Conservation (phyloP, 2,113 vertebrate genomes). For the Paracyprichromis sp. region DNA sequence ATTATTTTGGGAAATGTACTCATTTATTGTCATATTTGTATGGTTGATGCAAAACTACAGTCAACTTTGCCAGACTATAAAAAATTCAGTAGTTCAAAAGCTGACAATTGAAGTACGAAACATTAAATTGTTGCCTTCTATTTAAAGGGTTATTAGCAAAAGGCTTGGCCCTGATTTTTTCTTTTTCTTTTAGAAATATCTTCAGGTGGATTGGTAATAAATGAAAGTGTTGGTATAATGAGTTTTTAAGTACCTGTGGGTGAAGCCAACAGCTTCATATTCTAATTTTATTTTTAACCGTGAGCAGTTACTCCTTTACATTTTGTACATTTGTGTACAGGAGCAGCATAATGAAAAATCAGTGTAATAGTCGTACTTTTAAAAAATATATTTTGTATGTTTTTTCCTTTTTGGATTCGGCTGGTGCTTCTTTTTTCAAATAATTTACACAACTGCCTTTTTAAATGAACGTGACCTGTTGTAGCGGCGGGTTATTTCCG, state of each 20-base stretch:
- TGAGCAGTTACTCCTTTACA: not conserved
- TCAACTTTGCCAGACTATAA: not conserved
- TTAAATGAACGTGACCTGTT: not conserved
- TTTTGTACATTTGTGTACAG: not conserved
- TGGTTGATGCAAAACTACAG: not conserved
- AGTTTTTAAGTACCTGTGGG: not conserved
- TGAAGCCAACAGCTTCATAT: not conserved
- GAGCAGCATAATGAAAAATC: not conserved
- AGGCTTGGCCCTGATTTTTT: not conserved
- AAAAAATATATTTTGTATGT: not conserved
- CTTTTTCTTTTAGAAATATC: not conserved
- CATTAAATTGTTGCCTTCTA: not conserved
- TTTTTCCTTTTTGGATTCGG: not conserved
- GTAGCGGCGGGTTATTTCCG: not conserved
- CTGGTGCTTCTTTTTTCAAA: accelerated
- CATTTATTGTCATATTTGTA: not conserved
- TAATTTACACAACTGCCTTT: not conserved
- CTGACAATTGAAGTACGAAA: not conserved
- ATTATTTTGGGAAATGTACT: not conserved
- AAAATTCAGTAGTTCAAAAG: not conserved
- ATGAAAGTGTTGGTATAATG: not conserved
- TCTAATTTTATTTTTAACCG: not conserved
- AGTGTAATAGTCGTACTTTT: accelerated
- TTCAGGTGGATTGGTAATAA: not conserved
- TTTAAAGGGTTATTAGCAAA: not conserved